Base-by-base conservation (phyloP, 2,797 vertebrate genomes). In the Lophotriccus pileatus region DNA sequence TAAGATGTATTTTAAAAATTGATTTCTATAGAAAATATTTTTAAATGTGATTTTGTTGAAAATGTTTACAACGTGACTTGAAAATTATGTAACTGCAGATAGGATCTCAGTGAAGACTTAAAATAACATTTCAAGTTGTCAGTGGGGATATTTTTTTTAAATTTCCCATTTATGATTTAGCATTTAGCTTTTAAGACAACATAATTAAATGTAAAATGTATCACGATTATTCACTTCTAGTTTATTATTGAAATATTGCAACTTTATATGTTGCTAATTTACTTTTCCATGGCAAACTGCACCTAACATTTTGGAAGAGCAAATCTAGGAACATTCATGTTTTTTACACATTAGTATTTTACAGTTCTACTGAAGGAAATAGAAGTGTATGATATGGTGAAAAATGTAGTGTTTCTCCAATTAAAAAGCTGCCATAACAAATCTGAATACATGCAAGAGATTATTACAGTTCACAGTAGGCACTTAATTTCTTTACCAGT, bases 51-150 rank as follows among this genome's bases (percentile, higher is more conserved):
- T 82, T 96, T 95, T 76, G 89, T 58, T 93, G 73, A 96, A 96
- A 94, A 88, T 60, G 62, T n/a, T 96, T 94, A 75, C 77, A 95
- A 6, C 58, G 69, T 27, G n/a, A 86, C 30, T 49, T 93, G 37
- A 91, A 93, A 94, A 39, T 93, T 89, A 36, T 82, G 37, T 89
- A 81, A 69, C 32, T 60, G 24, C 55, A 92, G 30, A 32, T 70
- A 88, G 52, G 37, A 90, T 91, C 92, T 95, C 60, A 83, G 32
- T 89, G 58, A 92, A 89, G 14, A 94, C 91, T 94, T 63, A 93
- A 95, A 94, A 94, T 87, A 95, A 18, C 76, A 93, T 88, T 95
- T 96, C 77, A 93, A 16, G 12, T 81, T 94, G 46, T 92, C 91
- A 94, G 22, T 90, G 85, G 68, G 69, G 94, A 58, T 46, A 82